phyloP scores from a whole-genome alignment of 2,797 vertebrate species.

The Acrossocheilus fasciatus region DNA sequence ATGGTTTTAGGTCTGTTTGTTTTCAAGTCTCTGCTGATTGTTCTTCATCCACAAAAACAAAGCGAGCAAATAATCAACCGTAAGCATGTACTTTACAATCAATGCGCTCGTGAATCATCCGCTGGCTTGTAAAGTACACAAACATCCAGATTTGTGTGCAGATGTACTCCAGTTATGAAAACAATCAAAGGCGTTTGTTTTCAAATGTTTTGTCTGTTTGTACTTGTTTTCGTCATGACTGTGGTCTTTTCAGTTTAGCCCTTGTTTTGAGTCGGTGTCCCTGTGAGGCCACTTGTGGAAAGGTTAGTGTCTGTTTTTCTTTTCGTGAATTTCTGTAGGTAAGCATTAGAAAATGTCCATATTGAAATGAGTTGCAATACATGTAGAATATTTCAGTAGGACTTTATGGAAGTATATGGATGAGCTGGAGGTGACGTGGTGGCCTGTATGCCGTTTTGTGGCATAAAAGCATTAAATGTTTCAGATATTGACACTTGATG shows the following conservation, averaged over 20 bases:
- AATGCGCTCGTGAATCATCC: not conserved
- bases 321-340: not conserved
- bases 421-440: not conserved
- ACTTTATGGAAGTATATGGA: not conserved
- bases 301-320: not conserved
- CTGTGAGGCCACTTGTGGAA: constrained; percentile 6
- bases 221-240: constrained; percentile 54
- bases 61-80: not conserved
- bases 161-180: constrained; percentile 50
- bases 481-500: not conserved
- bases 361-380: constrained; percentile 1
- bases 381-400: not conserved
- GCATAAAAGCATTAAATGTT: not conserved
- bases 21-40: not conserved
- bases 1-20: not conserved
- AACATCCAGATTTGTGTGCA: not conserved
- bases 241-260: constrained; percentile 54
- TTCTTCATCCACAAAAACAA: not conserved
- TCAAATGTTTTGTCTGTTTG: constrained; percentile 57
- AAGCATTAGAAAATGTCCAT: not conserved
- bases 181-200: constrained; percentile 65
- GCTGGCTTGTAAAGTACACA: not conserved
- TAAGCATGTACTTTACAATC: not conserved
- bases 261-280: constrained; percentile 35
- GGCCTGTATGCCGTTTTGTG: not conserved